Conservation (phyloP, 1,140 invertebrate genomes). For the Anastrepha obliqua region DNA sequence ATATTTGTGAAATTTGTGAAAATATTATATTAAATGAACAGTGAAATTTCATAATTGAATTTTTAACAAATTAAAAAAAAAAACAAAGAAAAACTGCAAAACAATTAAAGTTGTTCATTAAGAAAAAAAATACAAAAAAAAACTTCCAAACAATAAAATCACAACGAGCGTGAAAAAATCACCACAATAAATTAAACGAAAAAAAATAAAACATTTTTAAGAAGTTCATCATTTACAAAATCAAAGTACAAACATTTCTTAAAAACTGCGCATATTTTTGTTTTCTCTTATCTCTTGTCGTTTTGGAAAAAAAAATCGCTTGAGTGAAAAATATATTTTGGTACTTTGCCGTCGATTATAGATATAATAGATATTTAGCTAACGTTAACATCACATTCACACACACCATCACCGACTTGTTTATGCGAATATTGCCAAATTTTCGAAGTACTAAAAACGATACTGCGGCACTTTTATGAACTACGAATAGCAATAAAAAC, state of each 20-base stretch:
- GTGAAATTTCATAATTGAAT: background rate
- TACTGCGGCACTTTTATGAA: no score
- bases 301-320: slow-evolving; percentile 15
- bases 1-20: no score
- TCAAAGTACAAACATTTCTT: background rate
- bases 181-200: slow-evolving; percentile 14
- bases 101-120: background rate
- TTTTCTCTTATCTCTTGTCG: background rate
- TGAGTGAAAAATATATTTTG: slow-evolving; percentile 25
- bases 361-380: background rate
- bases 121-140: background rate
- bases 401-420: background rate
- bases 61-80: background rate
- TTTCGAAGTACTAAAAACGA: background rate
- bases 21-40: no score
- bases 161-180: background rate
- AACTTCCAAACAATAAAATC: background rate
- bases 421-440: background rate
- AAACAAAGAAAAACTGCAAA: background rate
- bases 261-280: background rate
- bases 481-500: no score
- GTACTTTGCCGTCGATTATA: background rate
- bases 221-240: background rate
- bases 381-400: no score
- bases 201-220: background rate